phyloP scores from a whole-genome alignment of 2,797 vertebrate species.

The Enteromius treurensis region DNA sequence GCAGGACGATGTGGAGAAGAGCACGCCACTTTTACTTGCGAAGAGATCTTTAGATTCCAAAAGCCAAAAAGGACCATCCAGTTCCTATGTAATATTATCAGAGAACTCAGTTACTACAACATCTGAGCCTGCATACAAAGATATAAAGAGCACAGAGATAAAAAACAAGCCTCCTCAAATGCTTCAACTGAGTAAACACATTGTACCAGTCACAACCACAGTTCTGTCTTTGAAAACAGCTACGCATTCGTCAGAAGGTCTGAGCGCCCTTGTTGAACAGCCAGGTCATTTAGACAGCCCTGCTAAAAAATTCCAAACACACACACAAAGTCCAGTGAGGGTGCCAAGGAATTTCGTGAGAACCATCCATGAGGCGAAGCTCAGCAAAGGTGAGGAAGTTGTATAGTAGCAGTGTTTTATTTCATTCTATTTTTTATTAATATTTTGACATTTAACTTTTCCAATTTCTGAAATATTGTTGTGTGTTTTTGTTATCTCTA shows the following conservation, averaged over 20 bases:
- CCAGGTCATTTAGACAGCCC: slow-evolving; percentile 21
- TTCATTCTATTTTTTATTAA: neutral
- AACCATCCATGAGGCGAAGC: slow-evolving; percentile 15
- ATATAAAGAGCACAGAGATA: slow-evolving; percentile 27
- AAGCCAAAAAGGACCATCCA: slow-evolving; percentile 12
- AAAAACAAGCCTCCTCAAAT: slow-evolving; percentile 21
- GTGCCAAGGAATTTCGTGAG: slow-evolving; percentile 22
- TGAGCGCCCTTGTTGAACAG: neutral
- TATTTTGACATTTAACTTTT: neutral
- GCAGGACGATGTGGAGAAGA: slow-evolving; percentile 31
- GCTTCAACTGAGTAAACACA: neutral
- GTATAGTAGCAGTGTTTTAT: neutral
- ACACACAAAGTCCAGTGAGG: neutral
- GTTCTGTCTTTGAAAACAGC: neutral
- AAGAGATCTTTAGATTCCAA: slow-evolving; percentile 59
- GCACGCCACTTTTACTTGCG: slow-evolving; percentile 38
- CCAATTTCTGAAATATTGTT: neutral
- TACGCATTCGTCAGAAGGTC: slow-evolving; percentile 1
- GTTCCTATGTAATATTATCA: slow-evolving; percentile 9
- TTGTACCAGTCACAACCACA: slow-evolving; percentile 19
- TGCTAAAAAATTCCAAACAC: slow-evolving; percentile 24
- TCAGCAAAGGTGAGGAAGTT: slow-evolving; percentile 38
- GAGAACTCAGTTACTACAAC: slow-evolving; percentile 24
- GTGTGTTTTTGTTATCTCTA: neutral
- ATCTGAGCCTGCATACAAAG: neutral